These are phyloP conservation scores for Torymus tubicola DNA, from an alignment of 2,888 invertebrate species.

Conservation along the genomic window DNA sequence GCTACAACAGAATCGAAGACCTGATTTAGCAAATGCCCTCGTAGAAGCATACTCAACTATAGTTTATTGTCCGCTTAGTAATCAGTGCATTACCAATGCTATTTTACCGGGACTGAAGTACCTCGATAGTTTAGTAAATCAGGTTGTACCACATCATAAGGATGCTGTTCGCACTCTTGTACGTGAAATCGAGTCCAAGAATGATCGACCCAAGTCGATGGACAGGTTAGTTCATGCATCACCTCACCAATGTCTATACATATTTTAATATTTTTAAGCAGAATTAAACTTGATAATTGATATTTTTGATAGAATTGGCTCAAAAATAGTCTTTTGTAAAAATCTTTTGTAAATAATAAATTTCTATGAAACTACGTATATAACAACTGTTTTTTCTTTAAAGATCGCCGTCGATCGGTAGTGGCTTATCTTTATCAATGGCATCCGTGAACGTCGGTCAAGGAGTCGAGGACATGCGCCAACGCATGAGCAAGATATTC, in stretches of 20 bases:
- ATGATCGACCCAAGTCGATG: conserved; percentile 71
- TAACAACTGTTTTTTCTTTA: conserved; percentile 13
- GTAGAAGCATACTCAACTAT: conserved; percentile 82
- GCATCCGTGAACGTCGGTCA: conserved; percentile 76
- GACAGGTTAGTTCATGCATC: conserved; percentile 69
- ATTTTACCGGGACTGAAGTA: conserved; percentile 79
- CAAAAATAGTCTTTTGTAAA: background rate
- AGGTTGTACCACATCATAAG: conserved; percentile 77
- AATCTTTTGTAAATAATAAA: too few species aligned
- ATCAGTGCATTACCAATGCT: conserved; percentile 76
- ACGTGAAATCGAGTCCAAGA: conserved; percentile 78
- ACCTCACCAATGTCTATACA: background rate
- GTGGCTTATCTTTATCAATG: conserved; percentile 72
- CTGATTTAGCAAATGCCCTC: conserved; percentile 80
- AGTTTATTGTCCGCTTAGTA: conserved; percentile 78
- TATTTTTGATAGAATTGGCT: background rate
- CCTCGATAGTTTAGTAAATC: conserved; percentile 76
- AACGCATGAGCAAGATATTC: conserved; percentile 81
- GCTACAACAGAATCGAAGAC: conserved; percentile 78
- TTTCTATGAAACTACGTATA: background rate
- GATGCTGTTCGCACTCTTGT: conserved; percentile 78
- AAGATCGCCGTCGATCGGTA: conserved; percentile 70
- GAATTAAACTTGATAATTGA: conserved; percentile 5
- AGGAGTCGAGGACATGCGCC: conserved; percentile 80
- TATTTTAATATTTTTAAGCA: background rate